These are phyloP conservation scores for Merodon equestris DNA, from an alignment of 2,888 invertebrate species.

Conservation along the genomic window DNA sequence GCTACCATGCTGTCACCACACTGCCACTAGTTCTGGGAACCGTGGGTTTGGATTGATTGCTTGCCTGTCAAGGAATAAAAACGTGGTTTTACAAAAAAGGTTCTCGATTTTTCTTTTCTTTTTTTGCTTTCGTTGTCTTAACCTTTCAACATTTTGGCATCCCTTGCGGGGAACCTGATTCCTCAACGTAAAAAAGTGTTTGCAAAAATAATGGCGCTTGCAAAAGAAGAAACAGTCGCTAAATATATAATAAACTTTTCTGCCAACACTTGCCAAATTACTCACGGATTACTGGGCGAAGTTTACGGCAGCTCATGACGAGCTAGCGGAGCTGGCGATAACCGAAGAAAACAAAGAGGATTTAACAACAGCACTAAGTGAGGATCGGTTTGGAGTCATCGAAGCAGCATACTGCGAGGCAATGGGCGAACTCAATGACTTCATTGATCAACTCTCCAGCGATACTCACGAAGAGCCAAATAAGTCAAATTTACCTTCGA, in stretches of 20 bases:
- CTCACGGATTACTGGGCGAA: neutral
- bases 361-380: neutral
- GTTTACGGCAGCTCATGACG: neutral
- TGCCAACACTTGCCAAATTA: neutral
- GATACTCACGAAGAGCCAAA: neutral
- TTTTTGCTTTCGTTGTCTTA: too few relatives aligned
- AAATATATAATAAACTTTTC: neutral
- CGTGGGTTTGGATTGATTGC: too few relatives aligned
- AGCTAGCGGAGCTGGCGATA: neutral
- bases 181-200: neutral
- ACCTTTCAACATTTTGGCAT: conserved; percentile 7
- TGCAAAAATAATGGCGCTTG: conserved; percentile 5
- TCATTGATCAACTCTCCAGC: neutral
- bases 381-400: neutral
- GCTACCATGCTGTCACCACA: too few relatives aligned
- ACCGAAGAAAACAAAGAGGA: neutral
- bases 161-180: conserved; percentile 4
- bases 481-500: conserved; percentile 1
- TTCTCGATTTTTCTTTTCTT: too few relatives aligned
- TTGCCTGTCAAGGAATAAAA: too few relatives aligned
- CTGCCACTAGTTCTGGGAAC: too few relatives aligned
- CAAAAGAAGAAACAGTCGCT: neutral
- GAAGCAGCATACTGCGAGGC: conserved; percentile 1
- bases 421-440: neutral
- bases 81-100: too few relatives aligned